Evolutionary conservation across 2,797 vertebrate genomes (phyloP), one percentile per base, ranked within the genome.

Genomic region (Liasis olivaceus): DNA sequence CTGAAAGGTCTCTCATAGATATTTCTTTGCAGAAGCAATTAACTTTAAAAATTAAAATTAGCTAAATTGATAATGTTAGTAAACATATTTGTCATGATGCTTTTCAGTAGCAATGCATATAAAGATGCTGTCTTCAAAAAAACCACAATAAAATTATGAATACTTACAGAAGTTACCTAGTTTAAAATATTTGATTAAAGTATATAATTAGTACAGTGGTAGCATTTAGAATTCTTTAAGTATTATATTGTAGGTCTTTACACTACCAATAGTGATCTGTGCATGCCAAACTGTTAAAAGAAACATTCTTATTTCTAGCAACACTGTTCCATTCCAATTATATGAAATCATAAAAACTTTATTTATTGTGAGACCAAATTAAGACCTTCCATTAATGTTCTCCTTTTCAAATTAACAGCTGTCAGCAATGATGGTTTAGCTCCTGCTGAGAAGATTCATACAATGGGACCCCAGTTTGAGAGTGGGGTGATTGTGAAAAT

Each of bases 401-500:
- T 14, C 22, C 59, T 94, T 95, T 88, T 90, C 95, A 85, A 92
- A 96, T 93, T 42, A 85, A 14, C 88, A 97, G 97, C 93, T 51
- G 42, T 95, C 81, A 77, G 77, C 42, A 81, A 69, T 93, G 95
- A 96, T 62, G 96, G 90, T 8, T 28, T 92, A 60, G 88, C 51
- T 86, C 92, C 93, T 91, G 94, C 92, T 26, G 98, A 98, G 93
- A 99, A 98, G 92, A 96, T 93, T 14, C 95, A 87, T 8, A 95
- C 97, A 42, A 96, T 96, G 58, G 98, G 99, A 11, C 99, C 99
- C 20, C 98, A 98, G 97, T 99, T 99, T 90, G 97, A 98, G 93
- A 98, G 98, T 9, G 99, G 99, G 28, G 99, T 99, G 96, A 99
- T 99, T 94, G 93, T 99, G 96, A 99, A 99, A 98, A 98, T 99